phyloP scores from a whole-genome alignment of 2,113 vertebrate genomes.

The Epinephelus moara region DNA sequence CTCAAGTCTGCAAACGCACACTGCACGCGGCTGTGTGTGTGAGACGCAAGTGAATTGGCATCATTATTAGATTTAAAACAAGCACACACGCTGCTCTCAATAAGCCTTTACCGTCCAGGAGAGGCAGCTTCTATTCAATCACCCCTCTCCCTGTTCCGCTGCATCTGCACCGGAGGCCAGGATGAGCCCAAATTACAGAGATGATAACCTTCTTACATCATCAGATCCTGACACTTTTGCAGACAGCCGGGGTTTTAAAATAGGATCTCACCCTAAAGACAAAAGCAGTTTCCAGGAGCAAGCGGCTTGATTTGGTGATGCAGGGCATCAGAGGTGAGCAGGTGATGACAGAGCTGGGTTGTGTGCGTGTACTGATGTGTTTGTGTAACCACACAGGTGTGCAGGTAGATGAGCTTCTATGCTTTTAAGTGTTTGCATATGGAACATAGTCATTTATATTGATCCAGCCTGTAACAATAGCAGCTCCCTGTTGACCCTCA shows the following conservation, averaged over 20 bases:
- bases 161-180: neutral
- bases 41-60: neutral
- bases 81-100: neutral
- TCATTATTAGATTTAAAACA: conserved; percentile 8
- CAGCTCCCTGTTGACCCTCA: neutral
- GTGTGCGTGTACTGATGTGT: conserved; percentile 3
- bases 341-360: conserved; percentile 20
- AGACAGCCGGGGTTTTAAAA: conserved; percentile 16
- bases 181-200: conserved; percentile 23
- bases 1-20: conserved; percentile 49
- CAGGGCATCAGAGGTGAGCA: neutral
- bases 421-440: conserved; percentile 12
- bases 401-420: conserved; percentile 24
- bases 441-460: conserved; percentile 16
- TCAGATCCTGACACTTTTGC: conserved; percentile 3
- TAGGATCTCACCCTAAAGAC: neutral
- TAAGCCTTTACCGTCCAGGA: neutral
- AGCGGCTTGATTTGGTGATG: neutral
- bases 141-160: neutral
- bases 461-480: conserved; percentile 26
- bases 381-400: conserved; percentile 33
- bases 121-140: neutral
- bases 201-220: conserved; percentile 47
- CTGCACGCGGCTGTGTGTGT: neutral
- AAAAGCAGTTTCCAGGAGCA: neutral